Evolutionary conservation across 2,113 vertebrate genomes (phyloP), one percentile per base, ranked within the genome.

Genomic region (Dolichotis patagonum): DNA sequence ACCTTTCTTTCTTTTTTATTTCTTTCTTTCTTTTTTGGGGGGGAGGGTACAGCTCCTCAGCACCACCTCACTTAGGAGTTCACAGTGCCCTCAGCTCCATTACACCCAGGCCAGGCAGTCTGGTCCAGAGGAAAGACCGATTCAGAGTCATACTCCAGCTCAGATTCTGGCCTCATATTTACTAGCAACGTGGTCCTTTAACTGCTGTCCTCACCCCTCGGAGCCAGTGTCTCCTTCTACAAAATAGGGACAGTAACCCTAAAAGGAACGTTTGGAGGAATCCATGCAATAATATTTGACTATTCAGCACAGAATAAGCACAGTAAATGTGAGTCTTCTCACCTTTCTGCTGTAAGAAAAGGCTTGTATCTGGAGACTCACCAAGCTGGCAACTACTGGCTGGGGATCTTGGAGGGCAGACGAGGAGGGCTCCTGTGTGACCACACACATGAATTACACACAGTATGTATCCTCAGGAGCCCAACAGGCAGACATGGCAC

Each of bases 111-210:
- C 35, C 35, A 32, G 38, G 5, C 30, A 14, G 16, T 46, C 41
- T 97, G 95, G 56, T 77, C n/a, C 75, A 46, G 41, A 38, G 63
- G 69, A 87, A 84, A 88, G 69, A 92, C 56, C 28, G 17, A 17
- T 90, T 73, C 60, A 67, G 78, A 85, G 56, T 65, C 5, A 9
- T 43, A n/a, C 35, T 19, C 3, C 10, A 43, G n/a, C 87, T 92
- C 77, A 91, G 62, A 91, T 85, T 77, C 58, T 82, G 58, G 32
- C n/a, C 5, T 69, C 28, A 10, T 28, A 62, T 96, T 54, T 38
- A 46, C 46, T 69, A 87, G 35, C 54, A n/a, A 5, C 20, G 2
- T 54, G 77, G 54, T 28, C 67, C 13, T 91, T 90, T 71, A 7
- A 7, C 73, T 94, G 52, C 24, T 89, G 43, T 52, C 52, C 60